These are phyloP conservation scores for Dipodomys stephensi DNA, from an alignment of 2,113 vertebrate species.

Conservation along the genomic window DNA sequence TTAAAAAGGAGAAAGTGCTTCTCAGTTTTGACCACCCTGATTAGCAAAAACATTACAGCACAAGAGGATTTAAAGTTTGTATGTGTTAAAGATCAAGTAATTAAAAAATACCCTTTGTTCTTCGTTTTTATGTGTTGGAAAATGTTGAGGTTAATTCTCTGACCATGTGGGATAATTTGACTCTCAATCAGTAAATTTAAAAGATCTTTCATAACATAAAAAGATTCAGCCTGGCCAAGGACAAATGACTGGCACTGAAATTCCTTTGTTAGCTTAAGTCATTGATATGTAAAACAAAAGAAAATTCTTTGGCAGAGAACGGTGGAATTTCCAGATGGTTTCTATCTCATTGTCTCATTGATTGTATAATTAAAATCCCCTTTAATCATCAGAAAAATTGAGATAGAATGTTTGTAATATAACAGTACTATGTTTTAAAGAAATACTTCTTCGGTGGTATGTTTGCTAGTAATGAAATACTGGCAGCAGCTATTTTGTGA, in stretches of 20 bases:
- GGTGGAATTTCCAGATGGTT: slow-evolving; percentile 83
- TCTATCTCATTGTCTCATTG: slow-evolving; percentile 84
- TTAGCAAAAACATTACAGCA: slow-evolving; percentile 76
- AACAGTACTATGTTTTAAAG: slow-evolving; percentile 69
- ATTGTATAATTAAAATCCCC: slow-evolving; percentile 83
- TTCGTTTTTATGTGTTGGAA: slow-evolving; percentile 80
- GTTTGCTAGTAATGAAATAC: slow-evolving; percentile 47
- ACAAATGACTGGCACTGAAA: slow-evolving; percentile 82
- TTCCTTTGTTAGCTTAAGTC: slow-evolving; percentile 83
- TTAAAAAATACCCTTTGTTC: slow-evolving; percentile 81
- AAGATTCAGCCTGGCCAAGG: slow-evolving; percentile 78
- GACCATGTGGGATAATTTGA: slow-evolving; percentile 82
- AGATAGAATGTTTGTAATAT: slow-evolving; percentile 81
- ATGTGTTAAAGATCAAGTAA: slow-evolving; percentile 79
- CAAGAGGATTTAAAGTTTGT: slow-evolving; percentile 76
- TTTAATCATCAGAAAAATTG: slow-evolving; percentile 84
- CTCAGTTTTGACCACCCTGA: slow-evolving; percentile 73
- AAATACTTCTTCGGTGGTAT: slow-evolving; percentile 70
- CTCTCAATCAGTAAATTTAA: slow-evolving; percentile 83
- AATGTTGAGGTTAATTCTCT: slow-evolving; percentile 80
- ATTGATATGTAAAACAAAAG: slow-evolving; percentile 85
- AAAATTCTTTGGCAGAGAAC: slow-evolving; percentile 82
- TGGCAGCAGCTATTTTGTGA: slow-evolving; percentile 59
- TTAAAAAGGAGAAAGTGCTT: slow-evolving; percentile 69
- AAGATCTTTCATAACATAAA: slow-evolving; percentile 83